Base-by-base conservation (phyloP, 2,113 vertebrate species). In the Heteronetta atricapilla region DNA sequence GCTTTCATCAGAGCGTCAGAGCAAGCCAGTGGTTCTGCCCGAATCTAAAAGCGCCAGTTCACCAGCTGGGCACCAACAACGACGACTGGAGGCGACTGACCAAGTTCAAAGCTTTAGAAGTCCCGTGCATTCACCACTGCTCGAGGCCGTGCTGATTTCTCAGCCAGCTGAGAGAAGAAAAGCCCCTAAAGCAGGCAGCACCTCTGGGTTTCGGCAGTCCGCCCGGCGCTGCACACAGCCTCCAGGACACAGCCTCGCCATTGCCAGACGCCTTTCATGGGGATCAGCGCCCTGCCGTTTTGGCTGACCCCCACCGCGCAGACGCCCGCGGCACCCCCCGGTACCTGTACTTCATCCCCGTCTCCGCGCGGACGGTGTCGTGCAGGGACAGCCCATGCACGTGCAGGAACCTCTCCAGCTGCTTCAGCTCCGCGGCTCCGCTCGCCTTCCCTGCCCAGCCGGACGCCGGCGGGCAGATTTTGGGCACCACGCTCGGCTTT, bases 301-400 rank as follows among this genome's bases (percentile, higher is more conserved):
- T 6, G 31, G 22, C 38, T 13, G 12, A 16, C 21, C 20, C 40
- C 25, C 2, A 1, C 14, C 2, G 8, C 17, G 8, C 38, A 20
- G 26, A 38, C 62, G 13, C 7, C 62, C 12, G 11, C 38, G 19
- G 55, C 26, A 28, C 21, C 28, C 53, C 21, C n/a, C 3, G 14
- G 59, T 98, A 99, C 99, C 99, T 99, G 99, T 99, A 99, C 16
- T 89, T 44, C 99, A 99, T 99, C 70, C 98, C 98, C 0, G 98
- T 98, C 94, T 94, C 88, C 13, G 96, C 98, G 80, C 89, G 98
- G 83, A 98, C 96, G 8, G 98, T 98, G 73, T 99, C 98, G 3
- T 98, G 98, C 94, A 98, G 93, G 0, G 98, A 98, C 88, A 99
- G 38, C 33, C 98, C 97, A 20, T 99, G 99, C 40, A 97, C 95